These are phyloP conservation scores for Falcaria lacertinaria DNA, from an alignment of 2,888 invertebrate species.

Conservation along the genomic window DNA sequence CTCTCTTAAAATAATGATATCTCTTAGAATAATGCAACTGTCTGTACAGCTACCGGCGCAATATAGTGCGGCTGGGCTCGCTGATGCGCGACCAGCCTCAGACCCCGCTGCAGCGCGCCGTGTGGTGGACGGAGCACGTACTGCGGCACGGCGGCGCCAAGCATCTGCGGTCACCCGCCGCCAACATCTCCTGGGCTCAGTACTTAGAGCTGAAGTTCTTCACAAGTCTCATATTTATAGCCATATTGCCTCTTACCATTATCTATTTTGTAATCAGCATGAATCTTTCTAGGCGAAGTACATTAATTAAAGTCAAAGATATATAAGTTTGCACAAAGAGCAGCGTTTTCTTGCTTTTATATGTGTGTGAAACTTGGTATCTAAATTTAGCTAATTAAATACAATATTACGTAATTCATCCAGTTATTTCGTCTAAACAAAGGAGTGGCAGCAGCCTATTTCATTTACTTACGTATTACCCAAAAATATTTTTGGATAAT, in stretches of 20 bases:
- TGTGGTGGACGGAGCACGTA: conserved; percentile 64
- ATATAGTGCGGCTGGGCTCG: conserved; percentile 14
- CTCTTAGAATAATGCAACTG: too few species aligned
- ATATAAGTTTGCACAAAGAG: too few species aligned
- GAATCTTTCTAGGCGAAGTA: neutral
- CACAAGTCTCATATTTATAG: neutral
- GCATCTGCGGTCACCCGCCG: conserved; percentile 52
- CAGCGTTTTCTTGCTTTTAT: too few species aligned
- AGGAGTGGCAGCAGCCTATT: too few species aligned
- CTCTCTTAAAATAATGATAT: too few species aligned
- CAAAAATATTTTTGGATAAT: too few species aligned
- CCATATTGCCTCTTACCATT: neutral
- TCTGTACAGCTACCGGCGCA: conserved; percentile 24
- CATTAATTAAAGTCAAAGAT: too few species aligned
- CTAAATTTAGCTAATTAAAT: too few species aligned
- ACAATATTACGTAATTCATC: too few species aligned
- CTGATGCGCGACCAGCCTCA: conserved; percentile 21
- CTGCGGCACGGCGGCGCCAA: conserved; percentile 55
- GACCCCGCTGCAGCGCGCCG: conserved; percentile 37
- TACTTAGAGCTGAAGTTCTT: conserved; percentile 31
- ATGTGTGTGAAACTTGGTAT: too few species aligned
- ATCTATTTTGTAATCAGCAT: neutral
- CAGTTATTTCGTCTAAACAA: too few species aligned
- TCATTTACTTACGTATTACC: too few species aligned
- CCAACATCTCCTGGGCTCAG: conserved; percentile 32